phyloP scores from a whole-genome alignment of 2,888 invertebrate genomes.

The Caenorhabditis panamensis region DNA sequence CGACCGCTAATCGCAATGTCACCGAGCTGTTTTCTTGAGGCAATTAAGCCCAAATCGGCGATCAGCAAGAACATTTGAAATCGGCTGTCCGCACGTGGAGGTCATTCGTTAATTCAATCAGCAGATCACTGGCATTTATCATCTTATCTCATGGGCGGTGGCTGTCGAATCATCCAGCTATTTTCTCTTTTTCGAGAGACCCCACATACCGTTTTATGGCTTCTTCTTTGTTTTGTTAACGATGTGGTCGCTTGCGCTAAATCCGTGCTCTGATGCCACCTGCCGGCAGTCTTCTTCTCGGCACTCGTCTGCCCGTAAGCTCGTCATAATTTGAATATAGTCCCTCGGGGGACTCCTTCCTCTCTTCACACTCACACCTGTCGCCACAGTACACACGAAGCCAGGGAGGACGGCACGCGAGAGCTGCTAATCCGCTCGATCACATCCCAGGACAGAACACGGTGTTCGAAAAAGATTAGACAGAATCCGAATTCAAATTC shows the following conservation, averaged over 20 bases:
- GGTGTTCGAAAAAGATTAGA: slow-evolving; percentile 1
- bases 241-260: slow-evolving; percentile 49
- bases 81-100: slow-evolving; percentile 11
- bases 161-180: slow-evolving; percentile 10
- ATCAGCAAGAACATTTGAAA: slow-evolving; percentile 1
- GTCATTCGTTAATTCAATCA: slow-evolving; percentile 29
- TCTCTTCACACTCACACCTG: slow-evolving; percentile 52
- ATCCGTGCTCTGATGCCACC: slow-evolving; percentile 40
- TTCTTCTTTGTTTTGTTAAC: slow-evolving; percentile 46
- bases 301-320: slow-evolving; percentile 53
- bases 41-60: slow-evolving; percentile 22
- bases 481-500: neutral
- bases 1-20: slow-evolving; percentile 45
- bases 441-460: neutral
- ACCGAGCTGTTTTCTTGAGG: slow-evolving; percentile 44
- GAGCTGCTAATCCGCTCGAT: slow-evolving; percentile 42
- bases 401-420: slow-evolving; percentile 26
- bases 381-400: slow-evolving; percentile 60
- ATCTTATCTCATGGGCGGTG: slow-evolving; percentile 1
- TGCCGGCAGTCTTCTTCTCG: slow-evolving; percentile 44
- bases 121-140: slow-evolving; percentile 11
- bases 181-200: slow-evolving; percentile 5
- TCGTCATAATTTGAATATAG: slow-evolving; percentile 55
- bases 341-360: neutral
- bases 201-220: slow-evolving; percentile 12